Conservation (phyloP, 2,888 invertebrate species). For the Alviniconcha strummeri region DNA sequence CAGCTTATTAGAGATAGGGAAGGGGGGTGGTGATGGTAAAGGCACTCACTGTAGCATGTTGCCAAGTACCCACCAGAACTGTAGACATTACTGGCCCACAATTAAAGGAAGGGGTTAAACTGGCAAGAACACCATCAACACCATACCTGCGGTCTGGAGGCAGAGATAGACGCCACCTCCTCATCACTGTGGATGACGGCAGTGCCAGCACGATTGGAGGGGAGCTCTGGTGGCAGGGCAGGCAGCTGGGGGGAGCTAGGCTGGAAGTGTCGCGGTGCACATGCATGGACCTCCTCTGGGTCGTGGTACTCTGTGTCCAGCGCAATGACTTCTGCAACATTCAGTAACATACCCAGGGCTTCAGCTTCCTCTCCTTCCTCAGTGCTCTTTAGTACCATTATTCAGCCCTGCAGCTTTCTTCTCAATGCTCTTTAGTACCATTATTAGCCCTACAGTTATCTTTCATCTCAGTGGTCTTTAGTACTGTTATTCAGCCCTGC, state of each 20-base stretch:
- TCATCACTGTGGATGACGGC: constrained; percentile 8
- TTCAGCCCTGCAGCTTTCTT: no score
- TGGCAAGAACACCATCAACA: background rate
- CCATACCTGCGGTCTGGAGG: constrained; percentile 13
- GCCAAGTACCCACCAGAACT: no score
- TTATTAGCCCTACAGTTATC: background rate
- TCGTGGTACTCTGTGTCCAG: constrained; percentile 67
- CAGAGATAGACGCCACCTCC: constrained; percentile 10
- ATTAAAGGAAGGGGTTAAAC: background rate
- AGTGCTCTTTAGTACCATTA: no score
- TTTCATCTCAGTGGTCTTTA: no score
- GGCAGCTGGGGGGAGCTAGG: constrained; percentile 27
- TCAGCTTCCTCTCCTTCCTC: no score
- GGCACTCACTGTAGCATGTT: no score
- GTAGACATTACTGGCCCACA: no score
- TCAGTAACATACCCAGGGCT: no score
- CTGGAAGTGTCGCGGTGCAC: constrained; percentile 41
- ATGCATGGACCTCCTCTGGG: constrained; percentile 56
- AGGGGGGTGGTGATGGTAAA: no score
- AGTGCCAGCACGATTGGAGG: constrained; percentile 19
- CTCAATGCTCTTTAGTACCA: background rate
- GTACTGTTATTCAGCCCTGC: no score
- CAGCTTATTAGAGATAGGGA: no score
- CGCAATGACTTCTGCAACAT: constrained; percentile 61
- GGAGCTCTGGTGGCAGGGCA: constrained; percentile 28